phyloP scores from a whole-genome alignment of 1,140 invertebrate genomes.

The Cotesia vestalis region DNA sequence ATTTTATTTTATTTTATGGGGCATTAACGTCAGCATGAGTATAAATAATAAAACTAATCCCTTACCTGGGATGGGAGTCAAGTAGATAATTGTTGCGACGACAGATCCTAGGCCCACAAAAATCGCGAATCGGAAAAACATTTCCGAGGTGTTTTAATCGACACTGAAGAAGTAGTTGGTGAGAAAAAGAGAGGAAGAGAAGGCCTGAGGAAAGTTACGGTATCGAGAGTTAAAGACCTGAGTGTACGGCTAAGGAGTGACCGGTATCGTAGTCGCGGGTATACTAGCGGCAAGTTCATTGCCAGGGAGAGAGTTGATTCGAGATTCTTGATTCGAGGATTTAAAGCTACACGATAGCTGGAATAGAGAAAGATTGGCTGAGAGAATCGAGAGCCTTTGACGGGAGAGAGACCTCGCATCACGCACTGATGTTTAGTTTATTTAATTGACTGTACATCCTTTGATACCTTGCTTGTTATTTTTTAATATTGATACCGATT shows the following conservation, averaged over 20 bases:
- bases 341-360: slow-evolving; percentile 41
- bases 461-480: too few relatives aligned
- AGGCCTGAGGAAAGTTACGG: slow-evolving; percentile 17
- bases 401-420: too few relatives aligned
- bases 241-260: slow-evolving; percentile 42
- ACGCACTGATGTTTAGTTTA: too few relatives aligned
- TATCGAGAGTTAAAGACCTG: slow-evolving; percentile 31
- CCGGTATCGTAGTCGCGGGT: slow-evolving; percentile 56
- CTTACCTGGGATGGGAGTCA: slow-evolving; percentile 74
- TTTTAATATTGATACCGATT: too few relatives aligned
- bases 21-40: too few relatives aligned
- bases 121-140: slow-evolving; percentile 61
- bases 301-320: slow-evolving; percentile 59
- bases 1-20: too few relatives aligned
- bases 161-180: not conserved
- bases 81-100: slow-evolving; percentile 74
- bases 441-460: too few relatives aligned
- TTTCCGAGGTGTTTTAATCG: slow-evolving; percentile 24
- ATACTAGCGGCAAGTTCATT: slow-evolving; percentile 63
- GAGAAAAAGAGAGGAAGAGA: not conserved
- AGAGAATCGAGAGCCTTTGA: too few relatives aligned
- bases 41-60: slow-evolving; percentile 21
- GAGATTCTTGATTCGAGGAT: slow-evolving; percentile 45
- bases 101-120: slow-evolving; percentile 66
- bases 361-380: not conserved